A percentile compares a stretch with the other conserved stretches of the same genome.
Evolutionary conservation across 2,797 vertebrate genomes (phyloP).

Genomic region (Tachyglossus aculeatus): DNA sequence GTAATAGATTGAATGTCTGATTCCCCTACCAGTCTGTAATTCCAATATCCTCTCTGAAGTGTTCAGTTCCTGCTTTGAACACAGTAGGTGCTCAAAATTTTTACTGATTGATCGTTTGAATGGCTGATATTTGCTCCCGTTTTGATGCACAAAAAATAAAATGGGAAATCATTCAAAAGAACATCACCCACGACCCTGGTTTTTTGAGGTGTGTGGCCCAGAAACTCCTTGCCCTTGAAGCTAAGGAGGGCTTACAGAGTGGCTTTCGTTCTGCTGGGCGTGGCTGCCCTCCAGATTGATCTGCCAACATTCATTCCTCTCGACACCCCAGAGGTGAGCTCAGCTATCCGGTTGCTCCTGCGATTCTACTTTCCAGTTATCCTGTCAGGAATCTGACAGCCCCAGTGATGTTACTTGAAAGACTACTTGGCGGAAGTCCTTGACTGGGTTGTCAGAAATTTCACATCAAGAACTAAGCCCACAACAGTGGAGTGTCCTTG

Average conservation of each 20-base stretch:
- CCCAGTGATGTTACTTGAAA: slow-evolving; percentile 51
- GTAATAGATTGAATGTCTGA: too few species aligned
- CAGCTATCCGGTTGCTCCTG: slow-evolving; percentile 30
- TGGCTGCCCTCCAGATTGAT: neutral
- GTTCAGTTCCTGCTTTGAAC: too few species aligned
- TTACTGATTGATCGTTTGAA: too few species aligned
- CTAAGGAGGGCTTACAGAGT: too few species aligned
- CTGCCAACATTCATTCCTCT: slow-evolving; percentile 33
- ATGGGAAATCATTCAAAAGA: neutral
- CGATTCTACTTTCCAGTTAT: slow-evolving; percentile 44
- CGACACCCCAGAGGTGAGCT: neutral
- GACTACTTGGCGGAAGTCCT: slow-evolving; percentile 34
- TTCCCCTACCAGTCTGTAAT: too few species aligned
- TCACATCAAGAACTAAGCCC: slow-evolving; percentile 38
- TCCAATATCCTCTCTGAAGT: too few species aligned
- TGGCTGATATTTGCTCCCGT: too few species aligned
- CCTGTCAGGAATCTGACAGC: slow-evolving; percentile 47
- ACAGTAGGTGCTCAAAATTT: too few species aligned
- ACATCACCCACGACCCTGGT: neutral
- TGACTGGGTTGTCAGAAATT: slow-evolving; percentile 41
- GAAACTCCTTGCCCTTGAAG: too few species aligned
- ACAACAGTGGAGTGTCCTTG: slow-evolving; percentile 41
- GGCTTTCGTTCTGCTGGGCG: slow-evolving; percentile 3
- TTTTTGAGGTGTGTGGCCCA: too few species aligned
- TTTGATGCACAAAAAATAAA: too few species aligned